Base-by-base conservation (phyloP, 2,797 vertebrate genomes). In the Brachymystax lenok region DNA sequence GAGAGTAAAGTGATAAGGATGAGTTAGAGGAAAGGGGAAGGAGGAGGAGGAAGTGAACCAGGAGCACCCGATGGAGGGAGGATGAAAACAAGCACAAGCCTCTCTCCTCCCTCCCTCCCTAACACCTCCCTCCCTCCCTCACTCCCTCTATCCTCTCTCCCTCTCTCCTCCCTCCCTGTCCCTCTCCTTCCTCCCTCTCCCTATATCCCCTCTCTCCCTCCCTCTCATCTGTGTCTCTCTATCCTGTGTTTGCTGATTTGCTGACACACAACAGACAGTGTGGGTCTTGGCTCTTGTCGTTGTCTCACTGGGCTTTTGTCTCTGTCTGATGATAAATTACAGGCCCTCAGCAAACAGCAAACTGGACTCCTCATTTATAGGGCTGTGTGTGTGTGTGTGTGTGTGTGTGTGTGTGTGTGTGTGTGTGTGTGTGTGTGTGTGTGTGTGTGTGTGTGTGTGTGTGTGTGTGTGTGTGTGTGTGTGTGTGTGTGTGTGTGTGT, bases 271-370 rank as follows among this genome's bases (percentile, higher is more conserved):
- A 79, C 54, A 70, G 78, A 74, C 72, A 6, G 0, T 46, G 68
- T 50, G 70, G 64, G 70, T 64, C 80, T 52, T 28, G 27, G 67
- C 78, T 82, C 79, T 76, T 82, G 78, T 81, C 76, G 69, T 72
- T 69, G 73, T 74, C 66, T 74, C 79, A 27, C 76, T 72, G 50
- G 78, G 77, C 69, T 74, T 79, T 78, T 77, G 74, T 80, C 71
- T 81, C 35, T 70, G 54, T 72, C 79, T 69, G 77, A 77, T 79
- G 82, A 89, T 85, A 81, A 85, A 90, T 83, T 76, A 86, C 69
- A 77, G 71, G 46, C 21, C 73, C 71, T 24, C 21, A 12, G 21
- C 66, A 33, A n/a, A n/a, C 21, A 12, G 21, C 6, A 33, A n/a
- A n/a, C 59, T 46, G 56, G 30, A 28, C 27, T 27, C 27, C 56